Percentiles rank a stretch among this genome's conserved stretches.
Conservation (phyloP, 2,888 invertebrate genomes). For the Cosmopolites sordidus region DNA sequence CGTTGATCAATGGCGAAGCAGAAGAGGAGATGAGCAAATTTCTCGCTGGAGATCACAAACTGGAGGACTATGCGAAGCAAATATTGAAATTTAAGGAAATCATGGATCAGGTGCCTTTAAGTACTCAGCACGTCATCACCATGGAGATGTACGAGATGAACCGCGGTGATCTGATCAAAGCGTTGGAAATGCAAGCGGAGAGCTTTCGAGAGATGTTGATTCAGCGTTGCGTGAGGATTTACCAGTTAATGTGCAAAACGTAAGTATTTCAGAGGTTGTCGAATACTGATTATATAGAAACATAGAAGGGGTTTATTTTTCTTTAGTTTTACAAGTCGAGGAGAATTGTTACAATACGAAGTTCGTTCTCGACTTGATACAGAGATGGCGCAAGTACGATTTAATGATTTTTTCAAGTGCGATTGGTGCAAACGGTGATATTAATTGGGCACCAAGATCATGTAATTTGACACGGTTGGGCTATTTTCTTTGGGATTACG, state of each 20-base stretch:
- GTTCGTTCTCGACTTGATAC: no score
- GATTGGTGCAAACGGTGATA: no score
- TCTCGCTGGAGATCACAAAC: constrained; percentile 59
- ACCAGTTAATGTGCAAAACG: constrained; percentile 73
- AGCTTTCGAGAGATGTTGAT: constrained; percentile 66
- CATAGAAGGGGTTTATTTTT: no score
- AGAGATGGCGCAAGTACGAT: no score
- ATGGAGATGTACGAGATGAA: constrained; percentile 85
- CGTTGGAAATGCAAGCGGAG: constrained; percentile 65
- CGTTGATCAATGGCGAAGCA: constrained; percentile 73
- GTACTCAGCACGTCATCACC: constrained; percentile 62
- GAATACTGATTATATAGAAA: no score
- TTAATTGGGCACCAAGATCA: no score
- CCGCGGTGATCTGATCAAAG: constrained; percentile 69
- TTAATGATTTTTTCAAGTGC: no score
- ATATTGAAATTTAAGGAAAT: constrained; percentile 61
- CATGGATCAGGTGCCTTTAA: constrained; percentile 57
- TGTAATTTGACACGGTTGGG: no score
- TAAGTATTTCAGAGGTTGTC: no score
- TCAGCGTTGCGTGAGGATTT: constrained; percentile 71
- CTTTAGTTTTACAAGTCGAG: no score
- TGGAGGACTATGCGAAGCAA: constrained; percentile 60
- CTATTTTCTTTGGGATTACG: no score
- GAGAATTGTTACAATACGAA: no score
- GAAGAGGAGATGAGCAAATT: constrained; percentile 62